Base-by-base conservation (phyloP, 2,888 invertebrate genomes). In the Drosophila bunnanda region DNA sequence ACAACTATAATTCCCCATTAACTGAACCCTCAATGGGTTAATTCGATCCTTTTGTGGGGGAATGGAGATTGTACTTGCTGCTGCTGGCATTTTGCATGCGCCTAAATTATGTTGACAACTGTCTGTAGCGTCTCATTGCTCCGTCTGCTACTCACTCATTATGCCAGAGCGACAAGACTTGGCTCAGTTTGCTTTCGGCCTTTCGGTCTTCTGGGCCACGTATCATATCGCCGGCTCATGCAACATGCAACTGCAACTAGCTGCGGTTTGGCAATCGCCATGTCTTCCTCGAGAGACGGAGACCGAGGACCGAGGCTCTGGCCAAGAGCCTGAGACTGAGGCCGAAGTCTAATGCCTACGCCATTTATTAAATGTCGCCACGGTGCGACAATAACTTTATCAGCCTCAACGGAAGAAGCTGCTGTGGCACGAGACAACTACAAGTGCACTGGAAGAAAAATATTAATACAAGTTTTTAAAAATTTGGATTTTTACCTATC, bases 361-460 rank as follows among this genome's bases (percentile, higher is more conserved):
- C 84, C 89, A 90, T 90, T 89, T 89, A 89, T 89, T 90, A 89
- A 89, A 90, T 89, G 88, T 88, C 89, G 88, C 75, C 80, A 72
- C 67, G 71, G 76, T 83, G 87, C 77, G 89, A 88, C 90, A 91
- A 90, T 90, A 90, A 90, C 90, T 91, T 91, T 90, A 90, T 91
- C 91, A 90, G 82, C 67, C 85, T 79, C 80, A 54, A 41, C 75
- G 17, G 55, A 44, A 54, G 68, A 57, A 41, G 44, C 68, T 62
- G 59, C 46, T 50, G 34, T n/a, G 54, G 60, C 73, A 70, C 70
- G 75, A 71, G 71, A 70, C 70, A 70, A 70, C 36, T 30, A 52
- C 39, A 46, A 52, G 36, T 48, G 30, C 41, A 73, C 50, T 13
- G 62, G 8, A 10, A 50, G 9, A 62, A 30, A 22, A n/a, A 15